Evolutionary conservation across 2,113 vertebrate genomes (phyloP), one percentile per base, ranked within the genome.

Genomic region (Lasiurus borealis): DNA sequence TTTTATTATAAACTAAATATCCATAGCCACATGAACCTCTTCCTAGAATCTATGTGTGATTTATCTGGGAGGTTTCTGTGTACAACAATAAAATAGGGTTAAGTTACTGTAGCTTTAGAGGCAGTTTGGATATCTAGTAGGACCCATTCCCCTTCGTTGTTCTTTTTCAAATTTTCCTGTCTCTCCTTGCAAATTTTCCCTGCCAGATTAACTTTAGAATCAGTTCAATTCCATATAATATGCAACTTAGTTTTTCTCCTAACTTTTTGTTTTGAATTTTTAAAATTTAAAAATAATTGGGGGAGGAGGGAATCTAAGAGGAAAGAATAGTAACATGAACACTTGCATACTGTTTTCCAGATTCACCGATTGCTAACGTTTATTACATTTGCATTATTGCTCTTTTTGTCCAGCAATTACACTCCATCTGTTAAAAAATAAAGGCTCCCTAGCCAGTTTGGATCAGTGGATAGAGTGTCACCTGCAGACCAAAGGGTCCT

Each of bases 161-260:
- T 59, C 31, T 80, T 81, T 88, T 64, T 31, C 23, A 72, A 59
- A 71, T 48, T 88, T 40, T 72, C 66, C 81, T 46, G 15, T 13
- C 52, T 93, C n/a, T 81, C 40, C 36, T 91, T 78, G 68, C 52
- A 81, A 62, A 81, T 73, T 83, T 77, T 36, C 31, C n/a, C n/a
- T 72, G 18, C 18, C 4, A 87, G 73, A 62, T 87, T 72, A 81
- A 72, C 31, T 72, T 93, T 59, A 93, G 66, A 81, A 72, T 73
- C 44, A 93, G 52, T 52, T n/a, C 25, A 87, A 25, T 87, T 50
- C 27, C 66, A 62, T 48, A n/a, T 40, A 85, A 80, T 52, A 78
- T 21, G n/a, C 52, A 90, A 80, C n/a, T 77, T 80, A 72, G 62
- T 62, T 69, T 83, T 77, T 52, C 54, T 72, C 23, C 12, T n/a